phyloP scores from a whole-genome alignment of 2,888 invertebrate genomes.

The Eupithecia vulgata region DNA sequence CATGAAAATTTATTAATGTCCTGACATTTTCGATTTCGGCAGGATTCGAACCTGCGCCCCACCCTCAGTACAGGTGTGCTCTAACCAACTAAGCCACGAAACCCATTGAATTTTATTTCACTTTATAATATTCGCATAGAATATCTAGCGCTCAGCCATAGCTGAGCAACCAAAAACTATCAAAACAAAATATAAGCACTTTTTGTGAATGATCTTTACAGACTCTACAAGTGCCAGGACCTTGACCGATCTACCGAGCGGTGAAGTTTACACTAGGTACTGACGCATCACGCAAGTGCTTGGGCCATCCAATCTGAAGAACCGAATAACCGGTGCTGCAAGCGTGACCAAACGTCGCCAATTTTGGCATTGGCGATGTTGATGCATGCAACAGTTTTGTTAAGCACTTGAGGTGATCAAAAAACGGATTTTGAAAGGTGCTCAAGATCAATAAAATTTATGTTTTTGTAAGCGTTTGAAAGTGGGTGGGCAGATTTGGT shows the following conservation, averaged over 20 bases:
- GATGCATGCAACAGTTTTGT: not conserved
- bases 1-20: no score
- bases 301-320: not conserved
- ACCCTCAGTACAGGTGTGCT: no score
- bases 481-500: not conserved
- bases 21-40: no score
- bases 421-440: not conserved
- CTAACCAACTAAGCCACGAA: no score
- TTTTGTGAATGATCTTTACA: conserved; percentile 2
- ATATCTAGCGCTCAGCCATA: not conserved
- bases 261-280: not conserved
- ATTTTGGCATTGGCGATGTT: not conserved
- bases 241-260: not conserved
- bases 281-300: conserved; percentile 2
- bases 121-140: no score
- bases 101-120: no score
- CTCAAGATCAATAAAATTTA: not conserved
- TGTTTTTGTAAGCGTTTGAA: not conserved
- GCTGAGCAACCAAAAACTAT: not conserved
- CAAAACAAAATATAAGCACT: not conserved
- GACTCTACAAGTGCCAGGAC: not conserved
- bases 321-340: not conserved
- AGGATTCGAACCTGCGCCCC: no score
- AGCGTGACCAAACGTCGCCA: not conserved
- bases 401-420: not conserved